These are phyloP conservation scores for Drosophila sechellia DNA, from an alignment of 1,140 invertebrate genomes.

Conservation along the genomic window DNA sequence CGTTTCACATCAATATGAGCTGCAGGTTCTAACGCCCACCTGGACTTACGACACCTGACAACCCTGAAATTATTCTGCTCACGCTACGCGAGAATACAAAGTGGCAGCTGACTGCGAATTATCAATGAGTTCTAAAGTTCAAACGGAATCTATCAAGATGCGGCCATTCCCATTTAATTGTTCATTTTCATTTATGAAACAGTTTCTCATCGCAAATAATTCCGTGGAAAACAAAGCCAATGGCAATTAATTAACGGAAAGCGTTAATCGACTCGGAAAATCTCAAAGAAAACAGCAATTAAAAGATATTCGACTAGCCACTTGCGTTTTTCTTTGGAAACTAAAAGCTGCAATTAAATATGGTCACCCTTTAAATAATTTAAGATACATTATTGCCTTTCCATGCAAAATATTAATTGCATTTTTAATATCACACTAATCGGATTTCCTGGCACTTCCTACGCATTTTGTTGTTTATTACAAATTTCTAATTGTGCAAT, in stretches of 20 bases:
- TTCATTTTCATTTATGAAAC: slow-evolving; percentile 40
- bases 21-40: background rate
- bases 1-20: background rate
- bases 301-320: slow-evolving; percentile 41
- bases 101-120: slow-evolving; percentile 11
- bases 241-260: slow-evolving; percentile 43
- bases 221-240: slow-evolving; percentile 21
- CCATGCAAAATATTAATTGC: background rate
- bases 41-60: slow-evolving; percentile 9
- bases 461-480: background rate
- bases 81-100: slow-evolving; percentile 5
- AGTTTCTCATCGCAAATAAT: slow-evolving; percentile 23
- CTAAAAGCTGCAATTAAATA: background rate
- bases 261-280: slow-evolving; percentile 29
- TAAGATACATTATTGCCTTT: background rate
- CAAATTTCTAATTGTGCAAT: slow-evolving; percentile 25
- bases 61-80: slow-evolving; percentile 20
- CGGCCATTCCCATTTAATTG: slow-evolving; percentile 22
- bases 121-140: slow-evolving; percentile 37
- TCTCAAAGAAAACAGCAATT: slow-evolving; percentile 21
- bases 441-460: background rate
- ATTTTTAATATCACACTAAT: background rate
- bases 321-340: background rate
- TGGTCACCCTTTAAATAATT: background rate
- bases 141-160: slow-evolving; percentile 35